Evolutionary conservation across 1,140 invertebrate species (phyloP), one percentile per base, ranked within the genome.

Genomic region (Drosophila littoralis): DNA sequence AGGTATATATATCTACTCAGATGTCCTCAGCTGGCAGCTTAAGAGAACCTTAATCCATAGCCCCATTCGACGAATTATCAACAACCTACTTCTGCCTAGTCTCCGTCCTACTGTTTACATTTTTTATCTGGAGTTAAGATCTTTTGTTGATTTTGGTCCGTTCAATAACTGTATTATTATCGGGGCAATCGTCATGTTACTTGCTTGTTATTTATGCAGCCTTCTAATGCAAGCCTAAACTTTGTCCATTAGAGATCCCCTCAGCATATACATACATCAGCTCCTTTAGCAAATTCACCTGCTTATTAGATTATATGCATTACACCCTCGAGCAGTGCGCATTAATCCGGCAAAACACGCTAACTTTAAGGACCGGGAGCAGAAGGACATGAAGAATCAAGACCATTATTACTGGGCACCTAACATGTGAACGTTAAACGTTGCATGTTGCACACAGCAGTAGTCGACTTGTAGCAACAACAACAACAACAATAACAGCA

Each of bases 241-340:
- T 84, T 74, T 74, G 38, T 36, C 75, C 68, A 63, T 79, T 72
- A 65, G 38, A 36, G 50, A 58, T 43, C 64, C 46, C 40, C 51
- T 10, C 45, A 68, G 61, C 48, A 28, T 35, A 48, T 36, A 55
- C 75, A 48, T 36, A 55, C 75, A 78, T 59, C 63, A 75, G 67
- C 59, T 58, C 43, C 32, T 52, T 75, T 63, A 63, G 3, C 67
- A 61, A 79, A 61, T 86, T 77, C 83, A 77, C 64, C 69, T 71
- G 83, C 83, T 88, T 88, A 88, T 88, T 88, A 89, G 83, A 88
- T 88, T 88, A 88, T 88, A 75, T 88, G 79, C 77, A 86, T 83
- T 83, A 83, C 84, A 77, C 80, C 83, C 83, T 74, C 54, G 52
- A 72, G 79, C 76, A 42, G 61, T 68, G 76, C 57, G 83, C 83